A percentile compares a stretch with the other conserved stretches of the same genome.
Conservation (phyloP, 2,888 invertebrate species). For the Barypeithes pellucidus region DNA sequence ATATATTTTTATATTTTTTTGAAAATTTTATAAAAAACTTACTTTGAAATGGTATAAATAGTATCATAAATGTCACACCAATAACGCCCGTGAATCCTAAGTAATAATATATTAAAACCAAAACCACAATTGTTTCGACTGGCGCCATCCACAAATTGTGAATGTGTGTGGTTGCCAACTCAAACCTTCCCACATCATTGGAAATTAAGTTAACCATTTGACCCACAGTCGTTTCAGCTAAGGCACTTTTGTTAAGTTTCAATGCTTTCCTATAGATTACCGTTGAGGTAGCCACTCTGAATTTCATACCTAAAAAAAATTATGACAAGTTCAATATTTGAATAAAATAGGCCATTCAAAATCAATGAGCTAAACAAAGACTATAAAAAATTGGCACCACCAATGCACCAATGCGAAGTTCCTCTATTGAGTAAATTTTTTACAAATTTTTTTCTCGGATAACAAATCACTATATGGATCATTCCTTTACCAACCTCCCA, state of each 20-base stretch:
- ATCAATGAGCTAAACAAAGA: too few species aligned
- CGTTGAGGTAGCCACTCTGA: conserved; percentile 85
- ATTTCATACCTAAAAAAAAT: conserved; percentile 75
- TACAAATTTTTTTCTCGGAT: too few species aligned
- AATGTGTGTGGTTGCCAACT: conserved; percentile 65
- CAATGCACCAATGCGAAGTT: too few species aligned
- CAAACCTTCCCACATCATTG: conserved; percentile 91
- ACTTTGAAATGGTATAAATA: conserved; percentile 67
- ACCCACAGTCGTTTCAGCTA: conserved; percentile 87
- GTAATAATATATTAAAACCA: conserved; percentile 71
- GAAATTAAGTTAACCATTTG: conserved; percentile 75
- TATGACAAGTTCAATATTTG: too few species aligned
- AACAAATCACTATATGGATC: too few species aligned
- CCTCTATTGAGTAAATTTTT: too few species aligned
- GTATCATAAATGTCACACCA: conserved; percentile 67
- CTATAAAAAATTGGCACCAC: too few species aligned
- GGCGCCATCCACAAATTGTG: conserved; percentile 73
- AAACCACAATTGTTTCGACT: conserved; percentile 74
- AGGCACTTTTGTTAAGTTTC: conserved; percentile 83
- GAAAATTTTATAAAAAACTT: too few species aligned
- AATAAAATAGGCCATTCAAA: too few species aligned
- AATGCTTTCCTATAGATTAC: conserved; percentile 84
- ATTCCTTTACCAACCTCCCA: too few species aligned
- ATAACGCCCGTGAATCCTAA: conserved; percentile 68
- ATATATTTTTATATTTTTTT: too few species aligned